These are phyloP conservation scores for Lasioglossum calceatum DNA, from an alignment of 2,888 invertebrate genomes.

Conservation along the genomic window DNA sequence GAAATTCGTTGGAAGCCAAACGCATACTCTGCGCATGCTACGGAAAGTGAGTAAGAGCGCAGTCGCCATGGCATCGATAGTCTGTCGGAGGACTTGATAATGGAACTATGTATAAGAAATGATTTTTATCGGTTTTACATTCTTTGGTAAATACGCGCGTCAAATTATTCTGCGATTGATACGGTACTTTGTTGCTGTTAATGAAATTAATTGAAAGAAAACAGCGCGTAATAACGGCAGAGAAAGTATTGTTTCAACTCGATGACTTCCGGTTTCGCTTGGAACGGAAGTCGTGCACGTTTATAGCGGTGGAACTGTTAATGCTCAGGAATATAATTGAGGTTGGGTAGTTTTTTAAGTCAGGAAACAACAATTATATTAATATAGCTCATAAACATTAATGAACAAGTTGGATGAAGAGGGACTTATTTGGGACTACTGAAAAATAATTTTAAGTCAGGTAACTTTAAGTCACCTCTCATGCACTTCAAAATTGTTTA, in stretches of 20 bases:
- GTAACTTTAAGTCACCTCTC: not conserved
- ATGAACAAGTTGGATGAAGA: not conserved
- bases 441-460: not conserved
- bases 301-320: not conserved
- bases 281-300: not conserved
- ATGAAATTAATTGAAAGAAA: not conserved
- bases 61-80: not conserved
- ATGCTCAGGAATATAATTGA: not conserved
- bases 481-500: not conserved
- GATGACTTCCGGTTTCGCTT: not conserved
- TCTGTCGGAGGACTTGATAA: not conserved
- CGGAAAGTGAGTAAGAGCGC: conserved; percentile 50
- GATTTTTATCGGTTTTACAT: no score
- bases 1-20: conserved; percentile 17
- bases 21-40: conserved; percentile 55
- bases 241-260: not conserved
- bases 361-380: not conserved
- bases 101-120: not conserved
- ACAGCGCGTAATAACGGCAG: not conserved
- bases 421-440: not conserved
- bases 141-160: not conserved
- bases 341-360: not conserved
- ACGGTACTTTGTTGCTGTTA: not conserved
- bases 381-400: not conserved
- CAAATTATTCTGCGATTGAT: not conserved